Conservation (phyloP, 1,140 invertebrate genomes). For the Telenomus remus region DNA sequence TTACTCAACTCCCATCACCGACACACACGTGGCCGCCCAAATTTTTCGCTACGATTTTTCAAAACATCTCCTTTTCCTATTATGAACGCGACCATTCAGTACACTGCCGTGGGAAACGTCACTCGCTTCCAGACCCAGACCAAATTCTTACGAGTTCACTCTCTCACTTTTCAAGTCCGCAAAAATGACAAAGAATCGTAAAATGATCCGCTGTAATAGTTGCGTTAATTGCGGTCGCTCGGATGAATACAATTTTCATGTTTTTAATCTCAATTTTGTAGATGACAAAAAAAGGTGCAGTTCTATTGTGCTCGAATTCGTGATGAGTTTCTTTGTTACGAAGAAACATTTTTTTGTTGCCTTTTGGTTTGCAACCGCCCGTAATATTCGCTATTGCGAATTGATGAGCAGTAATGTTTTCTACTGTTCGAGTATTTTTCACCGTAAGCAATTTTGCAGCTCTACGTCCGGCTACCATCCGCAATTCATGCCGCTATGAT, state of each 20-base stretch:
- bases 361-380: conserved; percentile 32
- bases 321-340: background rate
- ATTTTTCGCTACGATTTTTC: conserved; percentile 34
- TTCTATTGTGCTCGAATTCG: too few species aligned
- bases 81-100: background rate
- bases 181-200: too few species aligned
- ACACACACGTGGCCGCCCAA: conserved; percentile 26
- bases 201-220: too few species aligned
- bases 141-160: too few species aligned
- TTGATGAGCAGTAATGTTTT: conserved; percentile 52
- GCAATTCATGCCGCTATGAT: conserved; percentile 58
- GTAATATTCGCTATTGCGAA: conserved; percentile 52
- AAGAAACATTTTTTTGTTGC: conserved; percentile 20
- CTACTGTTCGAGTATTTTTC: conserved; percentile 45
- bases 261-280: too few species aligned
- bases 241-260: too few species aligned
- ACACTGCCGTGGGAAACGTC: conserved; percentile 12
- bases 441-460: conserved; percentile 52
- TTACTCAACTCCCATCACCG: conserved; percentile 48
- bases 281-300: too few species aligned
- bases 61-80: conserved; percentile 11
- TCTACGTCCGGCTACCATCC: conserved; percentile 54
- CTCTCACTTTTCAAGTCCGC: too few species aligned
- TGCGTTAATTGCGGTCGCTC: too few species aligned
- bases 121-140: too few species aligned